A percentile compares a stretch with the other conserved stretches of the same genome.
Evolutionary conservation across 2,113 vertebrate species (phyloP).

Genomic region (Sturnus vulgaris): DNA sequence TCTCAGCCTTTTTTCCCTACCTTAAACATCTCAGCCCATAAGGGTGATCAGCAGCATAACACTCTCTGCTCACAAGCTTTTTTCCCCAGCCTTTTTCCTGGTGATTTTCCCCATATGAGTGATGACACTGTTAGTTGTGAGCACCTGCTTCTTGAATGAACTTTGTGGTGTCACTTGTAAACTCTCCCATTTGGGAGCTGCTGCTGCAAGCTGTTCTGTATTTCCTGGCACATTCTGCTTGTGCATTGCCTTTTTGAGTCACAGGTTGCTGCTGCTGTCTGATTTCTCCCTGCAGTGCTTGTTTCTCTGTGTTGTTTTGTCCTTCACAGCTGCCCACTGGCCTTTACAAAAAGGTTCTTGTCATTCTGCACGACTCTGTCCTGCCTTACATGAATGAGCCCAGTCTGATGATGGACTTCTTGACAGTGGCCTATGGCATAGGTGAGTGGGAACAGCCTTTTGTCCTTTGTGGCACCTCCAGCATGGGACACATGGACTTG

Average conservation of each 20-base stretch:
- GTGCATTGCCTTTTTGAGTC: neutral
- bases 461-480: neutral
- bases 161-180: neutral
- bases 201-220: neutral
- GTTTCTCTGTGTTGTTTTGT: neutral
- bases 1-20: neutral
- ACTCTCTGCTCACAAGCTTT: neutral
- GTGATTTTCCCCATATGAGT: neutral
- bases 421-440: slow-evolving; percentile 88
- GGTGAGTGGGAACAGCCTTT: slow-evolving; percentile 70
- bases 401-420: slow-evolving; percentile 91
- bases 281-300: neutral
- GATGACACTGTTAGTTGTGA: neutral
- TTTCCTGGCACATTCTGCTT: neutral
- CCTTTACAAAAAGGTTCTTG: slow-evolving; percentile 90
- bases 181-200: neutral
- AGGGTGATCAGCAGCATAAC: neutral
- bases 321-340: slow-evolving; percentile 78
- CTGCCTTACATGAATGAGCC: slow-evolving; percentile 91
- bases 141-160: neutral
- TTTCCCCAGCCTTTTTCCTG: neutral
- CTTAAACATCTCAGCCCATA: neutral
- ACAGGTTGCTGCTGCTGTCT: neutral
- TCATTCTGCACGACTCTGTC: slow-evolving; percentile 88
- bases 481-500: no score